Evolutionary conservation across 1,140 invertebrate genomes (phyloP).

Genomic region (Polypedilum pembai): DNA sequence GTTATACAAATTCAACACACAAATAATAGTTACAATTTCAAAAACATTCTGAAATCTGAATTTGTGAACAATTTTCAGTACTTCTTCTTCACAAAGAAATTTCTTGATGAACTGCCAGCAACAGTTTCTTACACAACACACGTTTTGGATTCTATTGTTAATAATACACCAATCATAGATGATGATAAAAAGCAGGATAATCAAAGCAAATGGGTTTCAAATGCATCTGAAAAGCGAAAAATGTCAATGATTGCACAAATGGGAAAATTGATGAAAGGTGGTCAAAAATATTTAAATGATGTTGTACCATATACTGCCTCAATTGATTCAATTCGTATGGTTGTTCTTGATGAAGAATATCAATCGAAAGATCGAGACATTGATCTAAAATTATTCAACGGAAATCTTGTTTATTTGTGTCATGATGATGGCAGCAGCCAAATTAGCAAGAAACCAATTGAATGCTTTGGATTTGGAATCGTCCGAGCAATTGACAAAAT

Average conservation of each 20-base stretch:
- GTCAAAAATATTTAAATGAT: slow-evolving; percentile 20
- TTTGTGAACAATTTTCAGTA: slow-evolving; percentile 36
- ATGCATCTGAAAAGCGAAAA: slow-evolving; percentile 30
- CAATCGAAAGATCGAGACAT: slow-evolving; percentile 31
- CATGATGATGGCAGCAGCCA: slow-evolving; percentile 28
- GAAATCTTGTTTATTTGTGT: slow-evolving; percentile 40
- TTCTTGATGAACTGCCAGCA: neutral
- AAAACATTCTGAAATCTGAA: slow-evolving; percentile 38
- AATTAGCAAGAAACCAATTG: neutral
- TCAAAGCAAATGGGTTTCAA: neutral
- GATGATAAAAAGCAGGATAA: neutral
- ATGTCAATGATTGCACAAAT: slow-evolving; percentile 33
- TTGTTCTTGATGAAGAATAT: slow-evolving; percentile 31
- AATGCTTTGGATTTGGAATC: slow-evolving; percentile 40
- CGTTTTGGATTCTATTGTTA: neutral
- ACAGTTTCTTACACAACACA: neutral
- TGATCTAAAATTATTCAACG: slow-evolving; percentile 36
- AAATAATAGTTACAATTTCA: slow-evolving; percentile 47
- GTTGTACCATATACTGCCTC: slow-evolving; percentile 29
- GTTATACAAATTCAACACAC: slow-evolving; percentile 49
- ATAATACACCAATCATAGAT: neutral
- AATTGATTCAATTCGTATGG: slow-evolving; percentile 33
- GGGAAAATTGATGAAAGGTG: slow-evolving; percentile 1
- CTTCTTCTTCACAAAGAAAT: slow-evolving; percentile 1
- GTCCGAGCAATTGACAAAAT: slow-evolving; percentile 38